These are phyloP conservation scores for Meganola albula DNA, from an alignment of 2,888 invertebrate species.

Conservation along the genomic window DNA sequence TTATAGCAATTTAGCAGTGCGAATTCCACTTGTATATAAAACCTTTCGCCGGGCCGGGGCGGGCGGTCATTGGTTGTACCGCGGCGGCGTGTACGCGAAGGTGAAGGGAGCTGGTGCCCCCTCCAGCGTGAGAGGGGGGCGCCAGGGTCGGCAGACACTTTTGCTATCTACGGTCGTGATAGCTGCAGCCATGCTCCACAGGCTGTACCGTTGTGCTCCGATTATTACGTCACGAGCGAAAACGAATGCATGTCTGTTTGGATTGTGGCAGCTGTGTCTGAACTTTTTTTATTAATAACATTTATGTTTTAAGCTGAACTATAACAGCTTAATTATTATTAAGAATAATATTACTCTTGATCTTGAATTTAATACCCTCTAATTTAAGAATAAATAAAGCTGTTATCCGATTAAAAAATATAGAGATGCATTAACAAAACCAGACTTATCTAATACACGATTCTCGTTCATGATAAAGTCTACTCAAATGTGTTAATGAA, in stretches of 20 bases:
- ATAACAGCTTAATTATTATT: slow-evolving; percentile 21
- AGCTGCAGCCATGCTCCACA: slow-evolving; percentile 47
- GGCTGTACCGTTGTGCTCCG: slow-evolving; percentile 46
- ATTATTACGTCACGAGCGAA: slow-evolving; percentile 45
- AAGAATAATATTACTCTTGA: no score
- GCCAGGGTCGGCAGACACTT: slow-evolving; percentile 75
- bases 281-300: no score
- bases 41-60: slow-evolving; percentile 79
- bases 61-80: slow-evolving; percentile 67
- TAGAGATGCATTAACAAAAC: no score
- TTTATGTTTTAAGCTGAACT: no score
- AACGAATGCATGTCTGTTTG: slow-evolving; percentile 8
- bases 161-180: slow-evolving; percentile 65
- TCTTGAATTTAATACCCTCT: no score
- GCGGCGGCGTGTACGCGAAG: slow-evolving; percentile 70
- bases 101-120: slow-evolving; percentile 56
- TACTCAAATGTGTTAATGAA: no score
- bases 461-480: no score
- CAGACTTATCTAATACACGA: no score
- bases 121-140: slow-evolving; percentile 45
- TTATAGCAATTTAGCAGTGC: slow-evolving; percentile 78
- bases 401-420: no score
- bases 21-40: slow-evolving; percentile 81
- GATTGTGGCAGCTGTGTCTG: slow-evolving; percentile 7
- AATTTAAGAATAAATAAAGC: no score